These are phyloP conservation scores for Panopea generosa DNA, from an alignment of 2,888 invertebrate species.

Conservation along the genomic window DNA sequence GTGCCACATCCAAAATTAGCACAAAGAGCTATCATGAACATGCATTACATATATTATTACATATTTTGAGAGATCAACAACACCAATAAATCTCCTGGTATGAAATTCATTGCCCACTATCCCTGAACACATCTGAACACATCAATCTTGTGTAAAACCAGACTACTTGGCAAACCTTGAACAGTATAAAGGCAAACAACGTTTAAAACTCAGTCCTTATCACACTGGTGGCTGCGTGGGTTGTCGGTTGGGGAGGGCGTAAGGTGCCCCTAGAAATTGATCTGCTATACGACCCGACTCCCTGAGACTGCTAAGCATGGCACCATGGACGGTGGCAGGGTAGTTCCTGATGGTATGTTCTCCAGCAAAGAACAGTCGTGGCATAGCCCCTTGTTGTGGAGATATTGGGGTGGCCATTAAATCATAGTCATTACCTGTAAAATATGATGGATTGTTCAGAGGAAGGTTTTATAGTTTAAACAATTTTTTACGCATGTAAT, in stretches of 20 bases:
- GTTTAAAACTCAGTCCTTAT: background rate
- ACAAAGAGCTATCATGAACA: too few species aligned
- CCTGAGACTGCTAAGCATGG: constrained; percentile 96
- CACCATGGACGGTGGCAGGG: constrained; percentile 99
- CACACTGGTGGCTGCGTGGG: constrained; percentile 35
- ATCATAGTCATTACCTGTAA: constrained; percentile 96
- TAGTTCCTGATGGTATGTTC: constrained; percentile 99
- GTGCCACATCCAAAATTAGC: too few species aligned
- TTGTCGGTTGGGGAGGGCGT: constrained; percentile 74
- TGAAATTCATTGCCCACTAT: too few species aligned
- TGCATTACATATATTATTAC: too few species aligned
- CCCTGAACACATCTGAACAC: too few species aligned
- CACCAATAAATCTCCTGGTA: too few species aligned
- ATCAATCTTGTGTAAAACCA: too few species aligned
- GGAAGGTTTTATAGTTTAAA: background rate
- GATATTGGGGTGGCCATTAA: constrained; percentile 95
- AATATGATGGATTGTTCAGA: too few species aligned
- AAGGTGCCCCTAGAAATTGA: constrained; percentile 84
- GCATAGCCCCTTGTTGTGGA: constrained; percentile 78
- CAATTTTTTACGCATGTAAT: constrained; percentile 6
- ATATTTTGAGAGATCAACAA: too few species aligned
- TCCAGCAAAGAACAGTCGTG: constrained; percentile 89
- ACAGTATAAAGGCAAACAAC: too few species aligned
- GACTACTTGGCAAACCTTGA: too few species aligned
- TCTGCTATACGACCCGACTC: constrained; percentile 98